Conservation (phyloP, 2,797 vertebrate species). For the Yasuhikotakia modesta region DNA sequence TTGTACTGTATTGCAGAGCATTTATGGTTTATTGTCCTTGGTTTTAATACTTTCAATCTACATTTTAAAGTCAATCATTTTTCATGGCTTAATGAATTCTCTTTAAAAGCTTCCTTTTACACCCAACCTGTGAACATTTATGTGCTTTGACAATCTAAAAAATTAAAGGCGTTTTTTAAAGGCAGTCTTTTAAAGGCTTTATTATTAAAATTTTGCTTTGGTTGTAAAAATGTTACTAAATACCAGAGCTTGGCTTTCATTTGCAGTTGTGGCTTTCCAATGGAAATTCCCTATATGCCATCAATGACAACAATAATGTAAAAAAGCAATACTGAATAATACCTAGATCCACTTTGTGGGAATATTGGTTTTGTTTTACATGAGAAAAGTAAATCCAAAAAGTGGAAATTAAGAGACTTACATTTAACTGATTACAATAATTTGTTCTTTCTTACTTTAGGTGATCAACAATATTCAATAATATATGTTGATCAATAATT, state of each 20-base stretch:
- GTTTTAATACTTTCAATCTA: too few species aligned
- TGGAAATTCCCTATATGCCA: not conserved
- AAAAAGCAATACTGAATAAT: too few species aligned
- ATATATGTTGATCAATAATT: too few species aligned
- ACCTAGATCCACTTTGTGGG: not conserved
- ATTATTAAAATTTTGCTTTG: not conserved
- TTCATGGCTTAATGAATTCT: not conserved
- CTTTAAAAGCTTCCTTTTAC: not conserved
- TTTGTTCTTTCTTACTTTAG: not conserved
- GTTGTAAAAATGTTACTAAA: not conserved
- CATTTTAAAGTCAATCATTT: not conserved
- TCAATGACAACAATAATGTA: too few species aligned
- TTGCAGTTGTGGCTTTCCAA: not conserved
- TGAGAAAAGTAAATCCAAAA: too few species aligned
- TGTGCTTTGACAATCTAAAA: constrained; percentile 2
- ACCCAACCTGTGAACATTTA: not conserved
- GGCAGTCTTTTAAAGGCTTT: not conserved
- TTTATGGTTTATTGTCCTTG: not conserved
- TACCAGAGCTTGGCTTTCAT: too few species aligned
- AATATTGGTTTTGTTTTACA: too few species aligned
- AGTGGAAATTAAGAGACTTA: too few species aligned
- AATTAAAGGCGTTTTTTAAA: too few species aligned
- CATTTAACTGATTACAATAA: not conserved
- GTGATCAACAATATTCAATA: not conserved
- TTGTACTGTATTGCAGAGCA: constrained; percentile 16